These are phyloP conservation scores for Chrysodeixis includens DNA, from an alignment of 2,888 invertebrate species.

Conservation along the genomic window DNA sequence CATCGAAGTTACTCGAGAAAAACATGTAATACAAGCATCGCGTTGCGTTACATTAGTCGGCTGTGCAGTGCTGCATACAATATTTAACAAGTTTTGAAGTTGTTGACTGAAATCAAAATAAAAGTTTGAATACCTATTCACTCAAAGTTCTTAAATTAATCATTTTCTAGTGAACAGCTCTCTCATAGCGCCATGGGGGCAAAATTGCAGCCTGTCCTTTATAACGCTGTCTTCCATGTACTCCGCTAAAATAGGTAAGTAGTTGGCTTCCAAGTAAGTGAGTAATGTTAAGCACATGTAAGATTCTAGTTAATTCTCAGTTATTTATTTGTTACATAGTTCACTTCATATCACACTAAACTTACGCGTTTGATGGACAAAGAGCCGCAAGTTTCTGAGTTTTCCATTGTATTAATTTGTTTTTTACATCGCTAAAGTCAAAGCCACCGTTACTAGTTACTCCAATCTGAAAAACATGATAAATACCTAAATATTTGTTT, in stretches of 20 bases:
- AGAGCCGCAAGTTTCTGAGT: slow-evolving; percentile 80
- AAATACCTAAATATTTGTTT: neutral
- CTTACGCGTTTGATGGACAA: slow-evolving; percentile 84
- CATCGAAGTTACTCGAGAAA: slow-evolving; percentile 88
- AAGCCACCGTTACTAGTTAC: slow-evolving; percentile 81
- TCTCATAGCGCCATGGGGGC: no score
- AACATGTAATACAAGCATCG: slow-evolving; percentile 91
- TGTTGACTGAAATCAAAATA: slow-evolving; percentile 67
- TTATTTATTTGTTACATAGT: no score
- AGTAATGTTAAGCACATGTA: no score
- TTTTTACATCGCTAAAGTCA: slow-evolving; percentile 84
- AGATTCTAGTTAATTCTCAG: no score
- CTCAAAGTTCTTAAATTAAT: no score
- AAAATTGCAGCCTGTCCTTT: no score
- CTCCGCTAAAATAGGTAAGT: no score
- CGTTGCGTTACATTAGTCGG: slow-evolving; percentile 87
- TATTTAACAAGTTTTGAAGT: slow-evolving; percentile 88
- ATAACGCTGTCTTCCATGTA: no score
- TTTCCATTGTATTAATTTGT: slow-evolving; percentile 86
- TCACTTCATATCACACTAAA: no score
- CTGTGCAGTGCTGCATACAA: slow-evolving; percentile 91
- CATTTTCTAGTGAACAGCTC: no score
- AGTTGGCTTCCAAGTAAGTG: no score
- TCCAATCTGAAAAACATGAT: slow-evolving; percentile 70
- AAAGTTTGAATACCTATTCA: neutral